These are phyloP conservation scores for Radopholus similis DNA, from an alignment of 1,140 invertebrate species.

Conservation along the genomic window DNA sequence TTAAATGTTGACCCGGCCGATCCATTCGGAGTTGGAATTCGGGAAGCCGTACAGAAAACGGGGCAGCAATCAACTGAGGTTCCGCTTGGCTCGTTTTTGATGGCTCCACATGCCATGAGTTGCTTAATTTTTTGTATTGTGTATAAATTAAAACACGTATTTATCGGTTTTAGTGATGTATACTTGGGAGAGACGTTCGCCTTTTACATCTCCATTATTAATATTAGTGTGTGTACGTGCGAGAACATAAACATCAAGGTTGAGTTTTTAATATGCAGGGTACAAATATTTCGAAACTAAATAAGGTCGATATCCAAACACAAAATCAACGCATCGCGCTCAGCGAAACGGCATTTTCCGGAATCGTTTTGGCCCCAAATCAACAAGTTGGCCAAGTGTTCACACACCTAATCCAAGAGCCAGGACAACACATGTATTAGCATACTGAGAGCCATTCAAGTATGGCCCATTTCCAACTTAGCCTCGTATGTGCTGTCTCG, in stretches of 20 bases:
- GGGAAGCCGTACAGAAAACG: constrained; percentile 69
- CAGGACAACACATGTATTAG: constrained; percentile 86
- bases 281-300: not conserved
- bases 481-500: constrained; percentile 88
- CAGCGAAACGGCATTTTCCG: constrained; percentile 62
- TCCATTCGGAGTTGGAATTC: constrained; percentile 74
- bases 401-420: constrained; percentile 95
- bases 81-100: constrained; percentile 75
- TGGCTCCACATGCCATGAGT: constrained; percentile 84
- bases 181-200: constrained; percentile 93
- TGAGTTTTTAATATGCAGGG: constrained; percentile 33
- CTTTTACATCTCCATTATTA: constrained; percentile 92
- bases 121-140: constrained; percentile 69
- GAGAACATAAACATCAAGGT: constrained; percentile 78
- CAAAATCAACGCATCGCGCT: constrained; percentile 77
- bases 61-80: constrained; percentile 75
- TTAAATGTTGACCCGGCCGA: constrained; percentile 78
- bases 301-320: constrained; percentile 82
- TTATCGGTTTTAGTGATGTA: constrained; percentile 68
- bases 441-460: constrained; percentile 16
- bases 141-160: too few species aligned
- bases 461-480: constrained; percentile 62
- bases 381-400: constrained; percentile 88
- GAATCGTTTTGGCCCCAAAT: constrained; percentile 72
- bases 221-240: constrained; percentile 74